Evolutionary conservation across 2,113 vertebrate genomes (phyloP), one percentile per base, ranked within the genome.

Genomic region (Stomatorhinus ivindoensis): DNA sequence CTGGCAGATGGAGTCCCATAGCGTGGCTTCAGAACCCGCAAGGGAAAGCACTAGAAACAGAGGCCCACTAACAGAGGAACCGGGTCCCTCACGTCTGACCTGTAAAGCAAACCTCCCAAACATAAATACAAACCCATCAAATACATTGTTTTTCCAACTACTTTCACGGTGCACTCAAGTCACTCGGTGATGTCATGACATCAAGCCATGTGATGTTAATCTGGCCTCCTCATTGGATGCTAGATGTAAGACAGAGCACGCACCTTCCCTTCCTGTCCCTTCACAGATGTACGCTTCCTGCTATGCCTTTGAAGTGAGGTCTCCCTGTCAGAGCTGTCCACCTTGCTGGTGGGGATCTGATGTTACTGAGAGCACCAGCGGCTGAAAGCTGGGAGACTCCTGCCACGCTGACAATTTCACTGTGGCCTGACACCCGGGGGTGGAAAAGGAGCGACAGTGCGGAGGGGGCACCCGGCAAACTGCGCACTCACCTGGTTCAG

Each of bases 401-500:
- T 65, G 61, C 24, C 8, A 15, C 58, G 11, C 58, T 27, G 61
- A 10, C n/a, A 10, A 27, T 31, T 69, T 27, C 53, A 55, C 61
- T 2, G 61, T 31, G 61, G 2, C 61, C 27, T 31, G 4, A 13
- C n/a, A 69, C 3, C 10, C 27, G 27, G 27, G 61, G 61, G 61
- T n/a, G n/a, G 58, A n/a, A 35, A 17, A 11, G 27, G 46, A 51
- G 39, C 10, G 35, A 42, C 21, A 27, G 48, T 44, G 47, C 35
- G 80, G 4, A 46, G 35, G 61, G 11, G 27, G 17, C 13, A 87
- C 42, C 7, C 11, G 13, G 44, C 39, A 89, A 2, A 85, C 39
- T 39, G 31, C 4, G 1, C 15, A 91, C 95, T 90, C 91, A 99
- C 98, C 98, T 99, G 97, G 92, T 99, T 99, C 90, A 99, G 96